Base-by-base conservation (phyloP, 2,888 invertebrate species). In the Drosophila paracracens region DNA sequence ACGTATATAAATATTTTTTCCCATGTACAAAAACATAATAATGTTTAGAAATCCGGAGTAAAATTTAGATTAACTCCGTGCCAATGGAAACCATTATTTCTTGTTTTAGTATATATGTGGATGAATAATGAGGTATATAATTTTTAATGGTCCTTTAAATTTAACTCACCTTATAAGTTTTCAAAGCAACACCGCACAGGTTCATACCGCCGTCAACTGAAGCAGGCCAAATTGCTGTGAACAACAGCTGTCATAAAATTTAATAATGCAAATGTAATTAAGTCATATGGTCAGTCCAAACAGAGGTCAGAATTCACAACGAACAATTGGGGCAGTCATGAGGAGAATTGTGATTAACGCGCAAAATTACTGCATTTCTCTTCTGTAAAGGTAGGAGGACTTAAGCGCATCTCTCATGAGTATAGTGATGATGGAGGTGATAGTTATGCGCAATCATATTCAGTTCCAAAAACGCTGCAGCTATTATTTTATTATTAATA, bases 241-340 rank as follows among this genome's bases (percentile, higher is more conserved):
- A 73, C 79, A 87, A 72, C 75, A 80, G 77, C 80, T 87, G 90
- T 84, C 89, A 89, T 91, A 91, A 91, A 91, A 91, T 91, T 91
- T 90, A 91, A 91, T 91, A 91, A 91, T 91, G 91, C 83, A 91
- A 90, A 91, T 91, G 91, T 90, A 91, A 91, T 91, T 91, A 90
- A 89, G 82, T 87, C 81, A 79, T 82, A 82, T 83, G 84, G 81
- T 81, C 83, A 76, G 76, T 51, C 36, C 53, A 53, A 54, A 67
- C 70, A 46, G 50, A 67, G 63, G 40, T 65, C 65, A 38, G 54
- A 64, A 51, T 53, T 57, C 43, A 54, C 60, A 73, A 46, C 43
- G 56, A 56, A 51, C 51, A 53, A 62, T 38, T 53, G 56, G 35
- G 46, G 50, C 21, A 27, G 40, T 52, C 29, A 33, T 11, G 48